Evolutionary conservation across 1,140 invertebrate species (phyloP).

Genomic region (Neelides sp.): DNA sequence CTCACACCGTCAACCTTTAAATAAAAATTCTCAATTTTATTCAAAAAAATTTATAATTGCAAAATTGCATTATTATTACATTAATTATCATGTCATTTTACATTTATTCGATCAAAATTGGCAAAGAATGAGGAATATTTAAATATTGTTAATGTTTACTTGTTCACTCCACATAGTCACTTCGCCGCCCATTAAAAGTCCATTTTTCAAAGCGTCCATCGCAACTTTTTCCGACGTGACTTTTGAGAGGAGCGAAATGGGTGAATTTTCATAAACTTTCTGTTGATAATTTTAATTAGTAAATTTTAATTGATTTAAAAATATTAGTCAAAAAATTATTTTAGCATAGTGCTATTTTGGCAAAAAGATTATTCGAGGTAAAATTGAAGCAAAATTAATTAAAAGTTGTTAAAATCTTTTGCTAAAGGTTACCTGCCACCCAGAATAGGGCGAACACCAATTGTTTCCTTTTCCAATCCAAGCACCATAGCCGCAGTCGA

Average conservation of each 20-base stretch:
- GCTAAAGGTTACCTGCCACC: slow-evolving; percentile 52
- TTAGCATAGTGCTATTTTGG: neutral
- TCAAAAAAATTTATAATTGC: too few relatives aligned
- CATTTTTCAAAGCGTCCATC: slow-evolving; percentile 31
- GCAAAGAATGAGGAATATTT: too few relatives aligned
- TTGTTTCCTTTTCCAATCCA: slow-evolving; percentile 64
- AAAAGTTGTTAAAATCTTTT: neutral
- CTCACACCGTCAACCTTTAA: slow-evolving; percentile 34
- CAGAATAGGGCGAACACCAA: slow-evolving; percentile 77
- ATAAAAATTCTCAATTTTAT: neutral
- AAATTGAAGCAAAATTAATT: neutral
- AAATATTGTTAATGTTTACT: too few relatives aligned
- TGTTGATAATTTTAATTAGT: neutral
- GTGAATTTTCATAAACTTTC: slow-evolving; percentile 63
- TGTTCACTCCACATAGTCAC: slow-evolving; percentile 71
- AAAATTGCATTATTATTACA: too few relatives aligned
- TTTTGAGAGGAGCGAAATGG: slow-evolving; percentile 55
- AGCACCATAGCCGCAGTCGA: slow-evolving; percentile 68
- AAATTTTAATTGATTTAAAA: neutral
- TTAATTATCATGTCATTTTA: too few relatives aligned
- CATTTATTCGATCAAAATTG: too few relatives aligned
- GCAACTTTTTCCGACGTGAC: slow-evolving; percentile 52
- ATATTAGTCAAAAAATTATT: neutral
- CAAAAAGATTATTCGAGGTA: neutral
- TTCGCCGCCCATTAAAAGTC: slow-evolving; percentile 52